These are phyloP conservation scores for Eleutherodactylus coqui DNA, from an alignment of 2,797 vertebrate genomes.

Conservation along the genomic window DNA sequence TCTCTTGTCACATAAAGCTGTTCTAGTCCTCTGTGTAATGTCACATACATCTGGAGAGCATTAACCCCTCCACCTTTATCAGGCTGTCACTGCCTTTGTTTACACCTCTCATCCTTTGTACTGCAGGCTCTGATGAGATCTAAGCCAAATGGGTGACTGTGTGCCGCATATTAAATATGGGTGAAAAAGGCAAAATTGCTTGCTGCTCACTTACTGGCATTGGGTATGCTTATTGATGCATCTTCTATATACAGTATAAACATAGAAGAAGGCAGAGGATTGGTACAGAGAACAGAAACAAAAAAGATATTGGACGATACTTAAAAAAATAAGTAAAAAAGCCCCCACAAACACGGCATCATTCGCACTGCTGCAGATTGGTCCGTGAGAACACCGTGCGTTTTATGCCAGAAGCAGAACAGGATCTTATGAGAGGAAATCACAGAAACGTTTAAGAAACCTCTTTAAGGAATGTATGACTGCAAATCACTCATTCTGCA, in stretches of 20 bases:
- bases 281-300: neutral
- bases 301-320: no score
- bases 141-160: neutral
- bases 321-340: no score
- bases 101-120: conserved; percentile 1
- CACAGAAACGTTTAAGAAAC: no score
- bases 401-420: no score
- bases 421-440: no score
- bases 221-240: no score
- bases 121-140: neutral
- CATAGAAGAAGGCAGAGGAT: neutral
- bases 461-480: no score
- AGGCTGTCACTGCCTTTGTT: conserved; percentile 25
- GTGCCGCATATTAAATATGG: neutral
- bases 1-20: conserved; percentile 52
- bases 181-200: neutral
- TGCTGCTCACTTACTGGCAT: neutral
- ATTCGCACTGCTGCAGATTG: no score
- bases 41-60: conserved; percentile 33
- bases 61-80: conserved; percentile 31
- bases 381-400: no score
- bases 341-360: no score
- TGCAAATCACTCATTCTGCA: no score
- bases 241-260: neutral
- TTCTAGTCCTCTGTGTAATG: conserved; percentile 36